Evolutionary conservation across 2,888 invertebrate species (phyloP), one percentile per base, ranked within the genome.

Genomic region (Electrophaes corylata): DNA sequence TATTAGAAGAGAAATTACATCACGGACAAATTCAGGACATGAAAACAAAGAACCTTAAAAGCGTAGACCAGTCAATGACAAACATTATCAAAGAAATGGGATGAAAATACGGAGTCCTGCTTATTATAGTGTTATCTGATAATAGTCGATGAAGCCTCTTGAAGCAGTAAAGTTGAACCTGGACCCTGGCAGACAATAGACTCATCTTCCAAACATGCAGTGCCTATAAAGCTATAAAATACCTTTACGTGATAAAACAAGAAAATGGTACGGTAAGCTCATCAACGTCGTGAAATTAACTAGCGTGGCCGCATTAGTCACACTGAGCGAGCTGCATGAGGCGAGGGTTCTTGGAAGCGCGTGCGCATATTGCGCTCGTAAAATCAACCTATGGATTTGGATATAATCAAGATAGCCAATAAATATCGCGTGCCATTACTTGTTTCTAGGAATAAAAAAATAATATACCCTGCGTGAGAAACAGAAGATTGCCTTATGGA

Each of bases 341-440:
- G 54, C 44, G 31, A 47, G 46, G 57, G 55, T 79, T 81, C 79
- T 69, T 60, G 75, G 80, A 82, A 74, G 75, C 76, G 79, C 76
- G 72, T 70, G 76, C 76, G 75, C 80, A 74, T 71, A 73, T 64
- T 62, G 53, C 64, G 69, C 67, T 77, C 77, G 73, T 83, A 80
- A 81, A 83, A 76, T 73, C 71, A 71, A 71, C 74, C 78, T 81
- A 77, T 76, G 78, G 76, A 75, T 77, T 79, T 72, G 73, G 69
- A 72, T 65, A 67, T 52, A 49, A 45, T 52, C 39, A 31, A 53
- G 29, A 60, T 61, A 73, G 72, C 50, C 8, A 37, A 51, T 48
- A 14, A 43, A 41, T 37, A 23, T 19, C 23, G 37, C 41, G 26
- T 43, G 31, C 12, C 14, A 54, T 41, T 31, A 39, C 41, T 6